Percentiles rank a stretch among this genome's conserved stretches.
These are phyloP conservation scores for Zhengitettix transpicula DNA, from an alignment of 2,888 invertebrate species.

Conservation along the genomic window DNA sequence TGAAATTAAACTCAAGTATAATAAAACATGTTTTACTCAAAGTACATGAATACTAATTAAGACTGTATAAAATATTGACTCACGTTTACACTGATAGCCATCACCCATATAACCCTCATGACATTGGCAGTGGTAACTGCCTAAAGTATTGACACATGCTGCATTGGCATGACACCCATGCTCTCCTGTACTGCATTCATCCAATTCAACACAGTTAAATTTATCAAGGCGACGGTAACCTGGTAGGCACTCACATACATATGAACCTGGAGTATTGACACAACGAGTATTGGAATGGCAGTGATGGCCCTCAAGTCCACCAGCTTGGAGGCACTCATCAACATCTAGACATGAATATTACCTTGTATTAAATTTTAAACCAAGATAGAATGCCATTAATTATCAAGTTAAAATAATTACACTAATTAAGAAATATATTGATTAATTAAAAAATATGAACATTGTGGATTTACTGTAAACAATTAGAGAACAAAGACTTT, in stretches of 20 bases:
- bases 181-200: constrained; percentile 56
- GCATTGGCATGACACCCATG: constrained; percentile 63
- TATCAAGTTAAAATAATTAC: background rate
- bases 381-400: background rate
- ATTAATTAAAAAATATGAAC: too few relatives aligned
- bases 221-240: constrained; percentile 63
- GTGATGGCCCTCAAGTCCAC: constrained; percentile 65
- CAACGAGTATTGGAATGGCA: constrained; percentile 72
- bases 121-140: constrained; percentile 64
- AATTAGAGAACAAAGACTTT: too few relatives aligned
- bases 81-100: constrained; percentile 65
- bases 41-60: too few relatives aligned
- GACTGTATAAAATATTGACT: constrained; percentile 23
- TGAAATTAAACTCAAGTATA: too few relatives aligned
- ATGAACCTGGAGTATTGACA: constrained; percentile 66
- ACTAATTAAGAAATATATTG: background rate
- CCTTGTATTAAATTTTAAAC: background rate
- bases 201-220: constrained; percentile 63
- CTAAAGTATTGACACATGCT: constrained; percentile 62
- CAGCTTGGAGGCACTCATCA: constrained; percentile 67
- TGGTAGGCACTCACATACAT: constrained; percentile 66
- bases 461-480: too few relatives aligned
- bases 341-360: constrained; percentile 42
- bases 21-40: too few relatives aligned
- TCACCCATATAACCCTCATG: constrained; percentile 57